A percentile compares a stretch with the other conserved stretches of the same genome.
Evolutionary conservation across 2,888 invertebrate species (phyloP).

Genomic region (Acleris literana): DNA sequence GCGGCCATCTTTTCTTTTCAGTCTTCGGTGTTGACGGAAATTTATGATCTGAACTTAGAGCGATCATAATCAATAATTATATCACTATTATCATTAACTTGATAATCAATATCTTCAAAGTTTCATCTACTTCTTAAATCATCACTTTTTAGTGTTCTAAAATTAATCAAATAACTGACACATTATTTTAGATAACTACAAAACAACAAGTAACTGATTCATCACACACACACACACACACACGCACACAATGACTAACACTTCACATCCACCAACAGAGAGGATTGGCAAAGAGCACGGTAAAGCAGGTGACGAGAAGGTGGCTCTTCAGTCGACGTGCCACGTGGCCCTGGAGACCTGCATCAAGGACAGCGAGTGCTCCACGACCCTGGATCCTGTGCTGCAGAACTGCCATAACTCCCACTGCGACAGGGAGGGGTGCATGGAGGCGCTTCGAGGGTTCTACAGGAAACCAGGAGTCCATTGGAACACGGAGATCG

Average conservation of each 20-base stretch:
- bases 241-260: conserved; percentile 54
- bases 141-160: background rate
- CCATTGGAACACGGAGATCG: conserved; percentile 94
- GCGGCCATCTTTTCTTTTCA: conserved; percentile 23
- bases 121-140: background rate
- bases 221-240: conserved; percentile 31
- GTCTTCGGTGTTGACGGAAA: conserved; percentile 16
- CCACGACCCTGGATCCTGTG: conserved; percentile 91
- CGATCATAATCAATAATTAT: conserved; percentile 1
- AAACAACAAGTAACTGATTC: conserved; percentile 17
- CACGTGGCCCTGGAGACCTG: conserved; percentile 92
- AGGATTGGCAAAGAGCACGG: conserved; percentile 82
- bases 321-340: conserved; percentile 92
- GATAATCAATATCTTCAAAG: background rate
- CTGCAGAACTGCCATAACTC: conserved; percentile 89
- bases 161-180: background rate
- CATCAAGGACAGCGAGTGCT: conserved; percentile 92
- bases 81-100: conserved; percentile 3
- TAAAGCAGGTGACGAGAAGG: conserved; percentile 81
- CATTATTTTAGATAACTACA: background rate
- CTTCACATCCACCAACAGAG: conserved; percentile 72
- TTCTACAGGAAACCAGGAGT: conserved; percentile 93
- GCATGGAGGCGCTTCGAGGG: conserved; percentile 93
- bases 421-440: conserved; percentile 92
- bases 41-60: background rate